Evolutionary conservation across 2,888 invertebrate species (phyloP).

Genomic region (Mythimna vitellina): DNA sequence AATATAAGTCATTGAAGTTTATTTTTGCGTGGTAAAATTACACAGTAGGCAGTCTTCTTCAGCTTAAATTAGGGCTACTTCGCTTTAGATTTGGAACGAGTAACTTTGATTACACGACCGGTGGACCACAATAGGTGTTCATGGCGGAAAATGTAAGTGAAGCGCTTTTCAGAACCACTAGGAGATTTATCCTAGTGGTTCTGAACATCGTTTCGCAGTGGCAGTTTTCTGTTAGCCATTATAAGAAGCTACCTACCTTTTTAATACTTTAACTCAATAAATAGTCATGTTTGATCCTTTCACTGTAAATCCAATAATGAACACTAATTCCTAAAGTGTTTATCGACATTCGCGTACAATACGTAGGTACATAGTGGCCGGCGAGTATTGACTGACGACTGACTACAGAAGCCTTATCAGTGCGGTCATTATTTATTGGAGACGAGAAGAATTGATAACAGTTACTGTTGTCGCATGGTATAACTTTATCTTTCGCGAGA

Average conservation of each 20-base stretch:
- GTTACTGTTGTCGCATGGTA: slow-evolving; percentile 41
- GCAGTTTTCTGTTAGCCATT: background rate
- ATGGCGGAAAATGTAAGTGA: background rate
- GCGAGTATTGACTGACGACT: slow-evolving; percentile 65
- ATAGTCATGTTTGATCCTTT: slow-evolving; percentile 27
- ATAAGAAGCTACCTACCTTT: background rate
- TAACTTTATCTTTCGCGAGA: slow-evolving; percentile 64
- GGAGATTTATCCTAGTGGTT: too few relatives aligned
- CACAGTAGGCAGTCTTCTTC: background rate
- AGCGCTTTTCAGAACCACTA: background rate
- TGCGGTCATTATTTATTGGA: slow-evolving; percentile 73
- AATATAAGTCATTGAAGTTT: background rate
- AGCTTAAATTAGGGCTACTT: background rate
- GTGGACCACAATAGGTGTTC: too few relatives aligned
- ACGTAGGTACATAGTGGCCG: slow-evolving; percentile 46
- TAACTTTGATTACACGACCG: background rate
- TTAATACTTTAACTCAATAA: slow-evolving; percentile 3
- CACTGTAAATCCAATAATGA: slow-evolving; percentile 46
- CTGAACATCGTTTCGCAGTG: background rate
- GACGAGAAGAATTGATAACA: slow-evolving; percentile 70
- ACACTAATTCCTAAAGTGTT: slow-evolving; percentile 12
- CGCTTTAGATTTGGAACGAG: background rate
- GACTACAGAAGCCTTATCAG: slow-evolving; percentile 69
- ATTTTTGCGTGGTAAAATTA: background rate
- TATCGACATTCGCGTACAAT: slow-evolving; percentile 26